Evolutionary conservation across 2,113 vertebrate genomes (phyloP).

Genomic region (Ahaetulla prasina): DNA sequence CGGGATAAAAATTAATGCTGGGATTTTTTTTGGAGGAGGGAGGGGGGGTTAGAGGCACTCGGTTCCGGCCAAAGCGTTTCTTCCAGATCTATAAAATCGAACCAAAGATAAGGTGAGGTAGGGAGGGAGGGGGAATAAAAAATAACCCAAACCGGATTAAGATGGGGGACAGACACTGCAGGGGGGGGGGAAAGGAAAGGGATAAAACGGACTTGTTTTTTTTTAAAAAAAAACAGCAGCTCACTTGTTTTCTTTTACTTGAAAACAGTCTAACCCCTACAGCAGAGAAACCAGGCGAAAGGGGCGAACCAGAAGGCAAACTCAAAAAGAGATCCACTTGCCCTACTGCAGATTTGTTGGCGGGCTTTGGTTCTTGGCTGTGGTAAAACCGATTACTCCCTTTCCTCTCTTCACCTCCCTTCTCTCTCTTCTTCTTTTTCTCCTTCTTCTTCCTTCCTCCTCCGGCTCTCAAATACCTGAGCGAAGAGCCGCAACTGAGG

Average conservation of each 20-base stretch:
- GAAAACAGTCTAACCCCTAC: conserved; percentile 57
- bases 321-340: conserved; percentile 43
- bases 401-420: conserved; percentile 55
- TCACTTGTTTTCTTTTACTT: conserved; percentile 43
- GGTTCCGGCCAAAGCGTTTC: conserved; percentile 47
- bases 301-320: conserved; percentile 52
- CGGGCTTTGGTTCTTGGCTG: conserved; percentile 49
- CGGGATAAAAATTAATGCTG: conserved; percentile 33
- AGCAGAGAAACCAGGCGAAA: conserved; percentile 54
- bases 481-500: conserved; percentile 59
- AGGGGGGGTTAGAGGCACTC: conserved; percentile 35
- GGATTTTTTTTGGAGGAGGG: background rate
- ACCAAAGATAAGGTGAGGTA: conserved; percentile 37
- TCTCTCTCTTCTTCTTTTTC: background rate
- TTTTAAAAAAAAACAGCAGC: conserved; percentile 20
- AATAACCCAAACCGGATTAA: conserved; percentile 44
- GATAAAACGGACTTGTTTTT: conserved; percentile 48
- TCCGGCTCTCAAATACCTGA: conserved; percentile 53
- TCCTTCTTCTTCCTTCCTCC: conserved; percentile 30
- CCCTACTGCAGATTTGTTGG: conserved; percentile 58
- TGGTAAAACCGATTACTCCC: conserved; percentile 42
- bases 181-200: background rate
- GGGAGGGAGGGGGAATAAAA: background rate
- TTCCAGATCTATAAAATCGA: conserved; percentile 61
- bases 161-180: background rate